A percentile compares a stretch with the other conserved stretches of the same genome.
phyloP scores from a whole-genome alignment of 2,113 vertebrate genomes.

The Rattus norvegicus region GRCr8 NC_086028.1:97905001-97905500 shows the following conservation, averaged over 20 bases:
- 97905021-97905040: neutral
- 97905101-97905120: neutral
- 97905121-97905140: neutral
- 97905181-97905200: accelerated
- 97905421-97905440: constrained; percentile 19
- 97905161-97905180: neutral
- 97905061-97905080: neutral
- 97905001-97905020: neutral
- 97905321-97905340: neutral
- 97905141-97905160: neutral
- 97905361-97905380: constrained; percentile 8
- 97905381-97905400: constrained; percentile 41
- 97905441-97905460: constrained; percentile 13
- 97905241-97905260: neutral
- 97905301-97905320: neutral
- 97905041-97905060: neutral
- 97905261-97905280: constrained; percentile 16
- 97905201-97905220: neutral
- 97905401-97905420: constrained; percentile 28
- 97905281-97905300: neutral
- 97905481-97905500: neutral
- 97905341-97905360: neutral
- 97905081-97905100: neutral
- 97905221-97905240: neutral
- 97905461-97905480: neutral